These are phyloP conservation scores for Idaea biselata DNA, from an alignment of 2,888 invertebrate species.

Conservation along the genomic window DNA sequence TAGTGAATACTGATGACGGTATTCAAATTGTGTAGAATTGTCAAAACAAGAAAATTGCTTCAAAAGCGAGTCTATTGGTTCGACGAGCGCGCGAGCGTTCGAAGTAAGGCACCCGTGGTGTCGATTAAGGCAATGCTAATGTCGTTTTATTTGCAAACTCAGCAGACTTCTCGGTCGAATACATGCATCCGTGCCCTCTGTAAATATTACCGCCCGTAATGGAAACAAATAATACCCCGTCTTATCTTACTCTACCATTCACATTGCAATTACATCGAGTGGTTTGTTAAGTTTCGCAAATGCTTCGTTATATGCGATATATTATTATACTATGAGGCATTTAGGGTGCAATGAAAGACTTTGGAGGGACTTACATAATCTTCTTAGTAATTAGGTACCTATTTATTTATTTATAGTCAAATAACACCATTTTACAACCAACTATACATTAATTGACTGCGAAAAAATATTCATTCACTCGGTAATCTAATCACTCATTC, in stretches of 20 bases:
- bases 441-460: too few relatives aligned
- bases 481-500: too few relatives aligned
- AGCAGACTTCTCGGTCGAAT: constrained; percentile 49
- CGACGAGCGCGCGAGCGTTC: constrained; percentile 33
- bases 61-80: constrained; percentile 43
- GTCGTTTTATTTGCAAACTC: constrained; percentile 69
- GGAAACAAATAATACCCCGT: constrained; percentile 43
- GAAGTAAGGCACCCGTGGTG: constrained; percentile 56
- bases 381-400: not conserved
- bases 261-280: constrained; percentile 41
- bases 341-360: not conserved
- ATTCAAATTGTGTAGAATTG: constrained; percentile 64
- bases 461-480: too few relatives aligned
- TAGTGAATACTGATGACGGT: constrained; percentile 61
- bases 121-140: constrained; percentile 73
- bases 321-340: not conserved
- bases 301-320: constrained; percentile 1
- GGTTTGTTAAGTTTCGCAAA: constrained; percentile 23
- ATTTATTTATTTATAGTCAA: not conserved
- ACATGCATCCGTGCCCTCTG: constrained; percentile 45
- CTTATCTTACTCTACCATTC: constrained; percentile 53
- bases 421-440: too few relatives aligned
- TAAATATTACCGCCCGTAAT: constrained; percentile 51
- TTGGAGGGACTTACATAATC: not conserved
- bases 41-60: constrained; percentile 66